Percentiles rank a stretch among this genome's conserved stretches.
These are phyloP conservation scores for Apolygus lucorum DNA, from an alignment of 1,140 invertebrate genomes.

Conservation along the genomic window DNA sequence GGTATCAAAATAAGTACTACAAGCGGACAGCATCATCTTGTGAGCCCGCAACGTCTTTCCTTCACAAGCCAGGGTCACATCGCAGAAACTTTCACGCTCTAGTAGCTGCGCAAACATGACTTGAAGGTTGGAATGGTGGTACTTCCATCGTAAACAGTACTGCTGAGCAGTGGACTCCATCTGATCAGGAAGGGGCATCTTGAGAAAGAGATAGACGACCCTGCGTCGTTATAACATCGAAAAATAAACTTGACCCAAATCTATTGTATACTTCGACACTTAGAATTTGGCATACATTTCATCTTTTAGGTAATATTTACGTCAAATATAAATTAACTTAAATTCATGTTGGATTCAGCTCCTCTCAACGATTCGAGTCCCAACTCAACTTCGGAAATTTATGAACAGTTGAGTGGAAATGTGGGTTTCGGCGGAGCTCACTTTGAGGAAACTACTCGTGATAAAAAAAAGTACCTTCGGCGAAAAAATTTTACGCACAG, in stretches of 20 bases:
- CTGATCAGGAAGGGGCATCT: slow-evolving; percentile 18
- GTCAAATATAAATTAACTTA: no score
- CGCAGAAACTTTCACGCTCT: slow-evolving; percentile 79
- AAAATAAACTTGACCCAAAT: not conserved
- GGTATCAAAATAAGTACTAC: slow-evolving; percentile 80
- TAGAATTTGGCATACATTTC: no score
- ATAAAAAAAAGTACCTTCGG: not conserved
- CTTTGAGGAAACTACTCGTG: not conserved
- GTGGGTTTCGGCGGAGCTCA: not conserved
- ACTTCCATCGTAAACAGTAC: slow-evolving; percentile 84
- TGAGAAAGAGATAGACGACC: not conserved
- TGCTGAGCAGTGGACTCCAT: slow-evolving; percentile 54
- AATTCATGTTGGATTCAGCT: no score
- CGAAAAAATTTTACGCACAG: not conserved
- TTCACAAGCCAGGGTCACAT: slow-evolving; percentile 82
- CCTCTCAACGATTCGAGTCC: no score
- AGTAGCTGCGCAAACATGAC: slow-evolving; percentile 83
- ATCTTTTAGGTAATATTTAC: no score
- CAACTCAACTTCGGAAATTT: no score
- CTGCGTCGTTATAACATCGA: not conserved
- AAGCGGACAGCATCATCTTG: slow-evolving; percentile 67
- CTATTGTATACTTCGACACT: no score
- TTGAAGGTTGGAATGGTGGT: slow-evolving; percentile 75
- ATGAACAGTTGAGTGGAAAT: no score
- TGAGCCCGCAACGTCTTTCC: slow-evolving; percentile 79